Evolutionary conservation across 2,113 vertebrate species (phyloP), one percentile per base, ranked within the genome.

Genomic region (Bubo bubo): DNA sequence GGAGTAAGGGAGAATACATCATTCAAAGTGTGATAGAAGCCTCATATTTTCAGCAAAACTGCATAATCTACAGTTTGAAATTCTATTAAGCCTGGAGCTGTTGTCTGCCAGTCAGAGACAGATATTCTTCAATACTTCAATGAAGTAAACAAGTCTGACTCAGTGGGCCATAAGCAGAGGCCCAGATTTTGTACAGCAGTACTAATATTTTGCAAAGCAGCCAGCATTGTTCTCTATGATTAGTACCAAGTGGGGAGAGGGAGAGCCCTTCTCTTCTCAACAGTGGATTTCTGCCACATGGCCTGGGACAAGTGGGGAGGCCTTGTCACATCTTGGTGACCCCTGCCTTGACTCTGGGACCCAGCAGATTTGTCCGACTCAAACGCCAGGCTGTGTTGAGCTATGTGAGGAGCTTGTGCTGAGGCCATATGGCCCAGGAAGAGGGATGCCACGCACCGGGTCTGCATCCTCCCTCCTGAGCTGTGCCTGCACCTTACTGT

Each of bases 71-170:
- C 86, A 81, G 70, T 79, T 81, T 56, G 68, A 91, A 95, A 87
- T 83, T 79, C 58, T 79, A 62, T 91, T 85, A 81, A 89, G 95
- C 67, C 88, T 87, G 72, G 64, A 94, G 73, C 17, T 75, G 83
- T 49, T 89, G 96, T 94, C 66, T 26, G 7, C 53, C 24, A 55
- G 28, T 90, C 67, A 86, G 72, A 94, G 90, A 53, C 62, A 90
- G 63, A 88, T 66, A 88, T 88, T 88, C 45, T 47, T 47, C 45
- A 90, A 71, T 66, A 87, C 26, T 75, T 79, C 32, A 23, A 22
- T 41, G 77, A 58, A 95, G 84, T 91, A 97, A 96, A 96, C 89
- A 95, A 68, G 86, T 85, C 76, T 97, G 95, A 94, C 91, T 94
- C 88, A 93, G 91, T 1, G 3, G 60, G 60, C 76, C 62, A 10